Evolutionary conservation across 2,888 invertebrate genomes (phyloP).

Genomic region (Polietes domitor): DNA sequence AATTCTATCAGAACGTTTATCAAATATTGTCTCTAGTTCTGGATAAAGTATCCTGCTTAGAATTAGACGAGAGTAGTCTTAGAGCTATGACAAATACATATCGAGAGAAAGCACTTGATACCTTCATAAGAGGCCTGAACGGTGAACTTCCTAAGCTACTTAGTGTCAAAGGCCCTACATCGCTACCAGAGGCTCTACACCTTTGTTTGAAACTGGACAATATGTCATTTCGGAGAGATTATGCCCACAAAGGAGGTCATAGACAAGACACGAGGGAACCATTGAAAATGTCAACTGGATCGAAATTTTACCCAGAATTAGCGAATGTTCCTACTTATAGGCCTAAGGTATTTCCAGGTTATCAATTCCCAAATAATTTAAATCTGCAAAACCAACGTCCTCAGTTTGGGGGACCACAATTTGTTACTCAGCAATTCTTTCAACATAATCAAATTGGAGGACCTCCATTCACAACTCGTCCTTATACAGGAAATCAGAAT

Average conservation of each 20-base stretch:
- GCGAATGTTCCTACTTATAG: too few species aligned
- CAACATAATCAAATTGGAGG: too few species aligned
- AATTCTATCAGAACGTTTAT: conserved; percentile 46
- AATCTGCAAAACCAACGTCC: too few species aligned
- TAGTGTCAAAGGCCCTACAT: conserved; percentile 6
- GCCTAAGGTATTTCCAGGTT: too few species aligned
- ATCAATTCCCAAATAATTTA: too few species aligned
- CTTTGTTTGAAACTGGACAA: conserved; percentile 18
- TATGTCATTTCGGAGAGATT: neutral
- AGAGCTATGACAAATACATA: conserved; percentile 25
- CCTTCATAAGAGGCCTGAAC: conserved; percentile 29
- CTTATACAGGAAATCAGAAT: too few species aligned
- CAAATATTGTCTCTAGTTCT: conserved; percentile 33
- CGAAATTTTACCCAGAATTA: neutral
- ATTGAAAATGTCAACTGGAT: neutral
- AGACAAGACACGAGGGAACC: too few species aligned
- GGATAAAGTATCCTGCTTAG: conserved; percentile 37
- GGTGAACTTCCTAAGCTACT: conserved; percentile 7
- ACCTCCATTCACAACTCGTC: too few species aligned
- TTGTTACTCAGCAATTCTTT: too few species aligned
- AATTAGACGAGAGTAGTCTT: neutral
- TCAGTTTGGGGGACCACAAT: too few species aligned
- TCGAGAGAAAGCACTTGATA: conserved; percentile 42
- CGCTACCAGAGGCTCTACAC: conserved; percentile 10
- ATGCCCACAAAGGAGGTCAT: neutral